These are phyloP conservation scores for Oscheius sp. DNA, from an alignment of 2,888 invertebrate species.

Conservation along the genomic window DNA sequence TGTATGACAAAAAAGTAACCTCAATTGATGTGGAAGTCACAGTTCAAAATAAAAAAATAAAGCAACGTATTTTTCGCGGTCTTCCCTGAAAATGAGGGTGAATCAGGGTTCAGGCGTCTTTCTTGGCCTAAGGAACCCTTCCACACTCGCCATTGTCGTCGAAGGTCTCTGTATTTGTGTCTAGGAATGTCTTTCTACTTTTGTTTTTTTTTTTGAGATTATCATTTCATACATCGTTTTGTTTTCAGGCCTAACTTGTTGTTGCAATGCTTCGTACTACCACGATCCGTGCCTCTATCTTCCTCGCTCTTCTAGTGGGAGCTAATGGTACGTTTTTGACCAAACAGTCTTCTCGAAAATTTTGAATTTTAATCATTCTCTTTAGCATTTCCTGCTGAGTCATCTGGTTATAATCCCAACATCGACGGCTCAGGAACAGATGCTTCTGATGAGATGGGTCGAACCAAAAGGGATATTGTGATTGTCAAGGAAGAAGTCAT, in stretches of 20 bases:
- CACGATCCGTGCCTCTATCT: background rate
- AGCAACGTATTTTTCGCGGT: no score
- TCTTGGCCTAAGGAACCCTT: no score
- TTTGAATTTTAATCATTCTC: background rate
- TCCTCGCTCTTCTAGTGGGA: constrained; percentile 6
- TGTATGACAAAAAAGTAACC: no score
- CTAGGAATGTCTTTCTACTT: background rate
- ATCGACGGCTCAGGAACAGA: background rate
- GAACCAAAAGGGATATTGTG: constrained; percentile 2
- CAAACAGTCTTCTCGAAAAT: background rate
- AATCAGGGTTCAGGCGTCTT: no score
- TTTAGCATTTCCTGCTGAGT: constrained; percentile 14
- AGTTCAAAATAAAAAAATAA: no score
- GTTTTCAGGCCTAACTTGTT: background rate
- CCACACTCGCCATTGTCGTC: no score
- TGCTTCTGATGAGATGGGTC: constrained; percentile 1
- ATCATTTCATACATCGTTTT: background rate
- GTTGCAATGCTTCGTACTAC: background rate
- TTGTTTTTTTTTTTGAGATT: background rate
- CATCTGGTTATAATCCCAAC: constrained; percentile 5
- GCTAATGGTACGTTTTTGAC: background rate
- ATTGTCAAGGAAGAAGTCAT: background rate
- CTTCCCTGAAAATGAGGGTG: no score
- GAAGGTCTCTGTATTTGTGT: no score
- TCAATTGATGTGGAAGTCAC: no score